Evolutionary conservation across 2,113 vertebrate species (phyloP).

Genomic region (Callocephalon fimbriatum): DNA sequence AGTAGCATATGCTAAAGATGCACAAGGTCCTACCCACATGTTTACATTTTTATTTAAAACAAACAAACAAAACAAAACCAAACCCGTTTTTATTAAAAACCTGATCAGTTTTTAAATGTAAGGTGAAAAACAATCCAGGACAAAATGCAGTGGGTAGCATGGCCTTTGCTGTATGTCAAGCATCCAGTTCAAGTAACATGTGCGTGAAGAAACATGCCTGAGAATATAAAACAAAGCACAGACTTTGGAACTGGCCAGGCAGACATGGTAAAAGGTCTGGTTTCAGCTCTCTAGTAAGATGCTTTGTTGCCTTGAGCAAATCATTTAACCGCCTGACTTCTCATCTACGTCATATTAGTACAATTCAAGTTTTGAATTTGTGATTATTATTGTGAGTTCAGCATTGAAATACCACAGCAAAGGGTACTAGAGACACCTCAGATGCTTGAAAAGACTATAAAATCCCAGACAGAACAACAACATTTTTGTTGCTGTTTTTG

Average conservation of each 20-base stretch:
- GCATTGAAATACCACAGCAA: neutral
- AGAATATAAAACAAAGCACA: constrained; percentile 39
- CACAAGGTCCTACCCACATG: neutral
- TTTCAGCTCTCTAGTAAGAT: constrained; percentile 29
- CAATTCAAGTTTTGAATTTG: neutral
- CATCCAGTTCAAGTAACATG: neutral
- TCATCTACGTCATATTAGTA: neutral
- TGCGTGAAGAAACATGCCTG: constrained; percentile 34
- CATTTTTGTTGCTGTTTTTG: neutral
- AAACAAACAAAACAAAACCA: neutral
- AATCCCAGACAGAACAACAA: neutral
- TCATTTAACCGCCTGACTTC: neutral
- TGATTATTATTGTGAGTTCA: neutral
- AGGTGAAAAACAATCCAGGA: neutral
- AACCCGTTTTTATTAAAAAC: neutral
- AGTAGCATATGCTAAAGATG: neutral
- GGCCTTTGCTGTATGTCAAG: neutral
- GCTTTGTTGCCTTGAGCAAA: neutral
- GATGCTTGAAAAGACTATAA: neutral
- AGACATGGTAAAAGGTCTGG: constrained; percentile 5
- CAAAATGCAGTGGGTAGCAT: neutral
- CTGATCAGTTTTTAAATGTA: neutral
- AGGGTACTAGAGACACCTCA: neutral
- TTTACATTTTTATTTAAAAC: neutral
- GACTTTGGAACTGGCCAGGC: neutral